A percentile compares a stretch with the other conserved stretches of the same genome.
Evolutionary conservation across 92 coral and sea anemone genomes (phyloP).

Genomic region (Phenganax stokvisi): DNA sequence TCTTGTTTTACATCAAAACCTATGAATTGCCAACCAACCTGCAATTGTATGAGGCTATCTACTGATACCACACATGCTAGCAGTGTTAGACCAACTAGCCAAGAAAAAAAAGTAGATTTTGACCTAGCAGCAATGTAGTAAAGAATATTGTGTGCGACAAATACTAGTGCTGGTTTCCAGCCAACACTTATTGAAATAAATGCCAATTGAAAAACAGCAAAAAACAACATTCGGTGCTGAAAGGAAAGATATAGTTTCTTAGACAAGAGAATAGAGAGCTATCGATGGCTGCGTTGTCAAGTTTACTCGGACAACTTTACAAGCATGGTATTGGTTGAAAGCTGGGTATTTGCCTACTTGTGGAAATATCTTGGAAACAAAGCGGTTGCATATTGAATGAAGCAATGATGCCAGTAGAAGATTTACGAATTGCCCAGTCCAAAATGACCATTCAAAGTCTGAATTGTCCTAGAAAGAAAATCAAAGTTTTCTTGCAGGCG

Average conservation of each 20-base stretch:
- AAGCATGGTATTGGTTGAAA: neutral
- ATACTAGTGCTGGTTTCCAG: constrained; percentile 30
- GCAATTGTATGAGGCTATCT: constrained; percentile 20
- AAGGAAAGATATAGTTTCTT: neutral
- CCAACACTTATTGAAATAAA: constrained; percentile 21
- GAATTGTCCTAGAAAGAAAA: constrained; percentile 55
- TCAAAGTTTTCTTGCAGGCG: too few relatives aligned
- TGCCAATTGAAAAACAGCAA: constrained; percentile 27
- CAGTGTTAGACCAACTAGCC: constrained; percentile 6
- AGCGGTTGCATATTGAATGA: constrained; percentile 55
- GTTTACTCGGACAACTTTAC: neutral
- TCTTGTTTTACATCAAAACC: neutral
- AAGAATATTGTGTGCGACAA: constrained; percentile 20
- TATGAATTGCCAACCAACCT: neutral
- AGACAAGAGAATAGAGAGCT: neutral
- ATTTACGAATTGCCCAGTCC: constrained; percentile 49
- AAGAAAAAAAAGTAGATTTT: constrained; percentile 21
- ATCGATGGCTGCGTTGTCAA: neutral
- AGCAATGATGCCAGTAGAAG: constrained; percentile 56
- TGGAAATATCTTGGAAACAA: constrained; percentile 57
- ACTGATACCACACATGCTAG: constrained; percentile 10
- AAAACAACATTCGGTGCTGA: constrained; percentile 24
- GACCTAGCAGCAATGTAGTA: constrained; percentile 22
- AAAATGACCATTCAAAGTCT: constrained; percentile 91
- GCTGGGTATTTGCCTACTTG: constrained; percentile 48